Base-by-base conservation (phyloP, 2,113 vertebrate genomes). In the Butorides virescens region DNA sequence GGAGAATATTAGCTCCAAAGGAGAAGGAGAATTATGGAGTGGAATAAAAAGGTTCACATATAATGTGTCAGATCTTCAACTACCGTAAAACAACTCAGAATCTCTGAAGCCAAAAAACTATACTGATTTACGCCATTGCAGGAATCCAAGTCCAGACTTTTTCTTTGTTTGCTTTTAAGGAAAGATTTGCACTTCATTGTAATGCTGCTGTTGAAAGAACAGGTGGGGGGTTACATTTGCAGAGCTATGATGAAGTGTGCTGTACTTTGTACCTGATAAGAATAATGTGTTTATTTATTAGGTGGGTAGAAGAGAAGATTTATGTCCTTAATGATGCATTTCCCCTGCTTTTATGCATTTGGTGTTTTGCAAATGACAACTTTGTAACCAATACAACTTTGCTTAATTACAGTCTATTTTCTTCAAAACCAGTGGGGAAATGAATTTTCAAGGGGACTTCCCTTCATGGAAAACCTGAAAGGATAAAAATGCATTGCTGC, bases 201-300 rank as follows among this genome's bases (percentile, higher is more conserved):
- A 84, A 96, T 81, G 75, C 75, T 56, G 25, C 59, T 71, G 49
- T 68, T 91, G 58, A 90, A 76, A 86, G 50, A 92, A 89, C 11
- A 85, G 65, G 80, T 91, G 4, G 44, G 42, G 68, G 46, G 62
- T 95, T 96, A 71, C 10, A 36, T 77, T 87, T 85, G 75, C 86
- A 65, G 66, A 92, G 65, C 47, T 91, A 42, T 94, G 91, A 96
- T 95, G 68, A 92, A 93, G 86, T 79, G 62, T 67, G 83, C 47
- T 95, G 55, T 91, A 87, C 65, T 93, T 95, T 39, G 37, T 82
- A 96, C 72, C 79, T 92, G 86, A 85, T 97, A 95, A 96, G 95
- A 96, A 97, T 77, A 97, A 96, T 74, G 75, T 76, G 49, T 90
- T 95, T 96, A 86, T 96, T 95, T 96, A 95, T 97, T 94, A 95